phyloP scores from a whole-genome alignment of 2,797 vertebrate species.

The Clarias fuscus region DNA sequence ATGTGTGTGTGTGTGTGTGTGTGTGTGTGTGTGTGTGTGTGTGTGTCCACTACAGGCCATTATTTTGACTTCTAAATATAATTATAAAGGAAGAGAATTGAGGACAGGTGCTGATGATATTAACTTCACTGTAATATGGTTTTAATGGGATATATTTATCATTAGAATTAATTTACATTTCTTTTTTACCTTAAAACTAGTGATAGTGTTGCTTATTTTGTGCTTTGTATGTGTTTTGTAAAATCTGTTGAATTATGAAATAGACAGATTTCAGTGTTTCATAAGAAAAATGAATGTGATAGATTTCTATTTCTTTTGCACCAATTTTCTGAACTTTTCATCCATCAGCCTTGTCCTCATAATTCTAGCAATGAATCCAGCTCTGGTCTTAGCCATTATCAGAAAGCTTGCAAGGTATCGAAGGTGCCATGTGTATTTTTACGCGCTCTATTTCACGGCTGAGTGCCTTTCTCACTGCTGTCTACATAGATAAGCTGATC shows the following conservation, averaged over 20 bases:
- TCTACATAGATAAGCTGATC: constrained; percentile 69
- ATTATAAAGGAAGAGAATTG: constrained; percentile 6
- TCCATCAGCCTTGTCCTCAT: constrained; percentile 20
- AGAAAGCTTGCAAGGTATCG: constrained; percentile 60
- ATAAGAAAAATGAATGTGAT: constrained; percentile 16
- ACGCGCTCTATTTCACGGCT: constrained; percentile 69
- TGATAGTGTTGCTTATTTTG: background rate
- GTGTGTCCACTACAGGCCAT: background rate
- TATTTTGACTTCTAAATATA: constrained; percentile 11
- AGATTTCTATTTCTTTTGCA: constrained; percentile 8
- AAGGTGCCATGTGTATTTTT: constrained; percentile 67
- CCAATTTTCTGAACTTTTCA: constrained; percentile 15
- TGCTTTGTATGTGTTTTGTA: background rate
- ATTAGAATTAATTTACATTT: background rate
- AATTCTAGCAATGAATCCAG: constrained; percentile 38
- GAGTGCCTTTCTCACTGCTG: constrained; percentile 61
- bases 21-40: constrained; percentile 9
- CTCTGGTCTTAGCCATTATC: constrained; percentile 59
- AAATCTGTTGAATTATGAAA: constrained; percentile 11
- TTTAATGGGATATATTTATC: constrained; percentile 5
- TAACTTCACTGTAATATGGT: background rate
- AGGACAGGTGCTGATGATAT: background rate
- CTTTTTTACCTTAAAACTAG: background rate
- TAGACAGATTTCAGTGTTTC: constrained; percentile 16
- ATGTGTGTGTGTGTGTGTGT: constrained; percentile 15